A percentile compares a stretch with the other conserved stretches of the same genome.
Evolutionary conservation across 2,888 invertebrate genomes (phyloP).

Genomic region (Trichogramma dendrolimi): DNA sequence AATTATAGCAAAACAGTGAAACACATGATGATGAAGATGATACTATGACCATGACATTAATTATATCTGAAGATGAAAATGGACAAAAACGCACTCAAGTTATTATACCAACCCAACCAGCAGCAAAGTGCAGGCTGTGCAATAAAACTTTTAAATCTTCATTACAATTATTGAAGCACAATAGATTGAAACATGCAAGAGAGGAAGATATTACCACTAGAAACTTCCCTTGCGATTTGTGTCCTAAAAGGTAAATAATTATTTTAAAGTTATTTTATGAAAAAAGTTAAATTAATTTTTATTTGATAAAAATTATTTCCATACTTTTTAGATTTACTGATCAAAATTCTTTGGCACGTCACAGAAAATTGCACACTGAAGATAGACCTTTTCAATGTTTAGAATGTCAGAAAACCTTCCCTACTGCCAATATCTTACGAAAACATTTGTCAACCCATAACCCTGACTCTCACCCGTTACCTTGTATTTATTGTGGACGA

Average conservation of each 20-base stretch:
- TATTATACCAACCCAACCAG: conserved; percentile 49
- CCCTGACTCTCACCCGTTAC: conserved; percentile 48
- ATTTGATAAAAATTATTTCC: conserved; percentile 24
- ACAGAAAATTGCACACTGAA: conserved; percentile 47
- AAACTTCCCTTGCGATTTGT: conserved; percentile 49
- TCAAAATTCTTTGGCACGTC: conserved; percentile 48
- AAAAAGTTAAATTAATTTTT: conserved; percentile 1
- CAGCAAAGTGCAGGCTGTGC: conserved; percentile 53
- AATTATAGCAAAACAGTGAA: conserved; percentile 31
- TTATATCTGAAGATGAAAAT: conserved; percentile 52
- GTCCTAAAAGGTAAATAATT: conserved; percentile 45
- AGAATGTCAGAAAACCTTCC: conserved; percentile 52
- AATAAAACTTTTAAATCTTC: conserved; percentile 53
- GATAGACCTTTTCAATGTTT: conserved; percentile 49
- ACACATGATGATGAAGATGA: conserved; percentile 48
- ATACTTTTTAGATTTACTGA: conserved; percentile 43
- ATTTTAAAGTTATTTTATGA: conserved; percentile 7
- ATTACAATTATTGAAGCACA: conserved; percentile 50
- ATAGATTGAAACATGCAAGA: conserved; percentile 48
- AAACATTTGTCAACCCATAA: conserved; percentile 52
- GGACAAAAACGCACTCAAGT: conserved; percentile 53
- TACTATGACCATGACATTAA: conserved; percentile 51
- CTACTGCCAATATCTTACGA: conserved; percentile 48
- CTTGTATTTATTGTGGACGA: conserved; percentile 51
- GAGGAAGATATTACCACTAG: conserved; percentile 50